phyloP scores from a whole-genome alignment of 2,797 vertebrate genomes.

The Pelobates cultripes region DNA sequence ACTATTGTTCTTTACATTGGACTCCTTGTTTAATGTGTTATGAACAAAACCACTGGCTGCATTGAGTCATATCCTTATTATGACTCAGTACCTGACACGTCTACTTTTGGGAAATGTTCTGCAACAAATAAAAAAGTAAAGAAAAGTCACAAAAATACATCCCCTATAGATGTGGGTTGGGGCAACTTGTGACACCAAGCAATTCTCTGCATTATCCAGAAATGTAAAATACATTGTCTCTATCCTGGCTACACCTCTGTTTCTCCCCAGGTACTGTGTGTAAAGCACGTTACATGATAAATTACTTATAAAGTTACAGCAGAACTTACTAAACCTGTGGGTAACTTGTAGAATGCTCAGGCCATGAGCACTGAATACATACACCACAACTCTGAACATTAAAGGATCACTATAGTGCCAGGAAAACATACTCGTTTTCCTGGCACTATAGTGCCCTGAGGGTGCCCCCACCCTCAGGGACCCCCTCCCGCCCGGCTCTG shows the following conservation, averaged over 20 bases:
- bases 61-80: constrained; percentile 38
- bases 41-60: background rate
- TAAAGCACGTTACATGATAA: constrained; percentile 25
- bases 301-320: constrained; percentile 36
- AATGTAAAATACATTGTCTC: constrained; percentile 23
- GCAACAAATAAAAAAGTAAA: constrained; percentile 20
- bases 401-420: no score
- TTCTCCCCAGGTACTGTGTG: constrained; percentile 10
- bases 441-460: no score
- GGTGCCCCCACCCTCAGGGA: no score
- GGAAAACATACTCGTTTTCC: no score
- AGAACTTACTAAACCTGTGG: constrained; percentile 22
- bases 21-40: background rate
- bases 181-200: constrained; percentile 8
- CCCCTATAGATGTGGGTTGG: background rate
- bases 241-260: constrained; percentile 16
- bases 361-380: constrained; percentile 22
- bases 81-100: constrained; percentile 18
- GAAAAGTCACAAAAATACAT: background rate
- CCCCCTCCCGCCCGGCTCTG: no score
- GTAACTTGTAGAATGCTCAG: constrained; percentile 22
- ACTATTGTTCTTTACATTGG: background rate
- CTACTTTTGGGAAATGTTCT: constrained; percentile 31
- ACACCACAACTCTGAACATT: constrained; percentile 25
- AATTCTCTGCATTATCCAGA: constrained; percentile 1